These are phyloP conservation scores for Pristis pectinata DNA, from an alignment of 2,797 vertebrate genomes.

Conservation along the genomic window DNA sequence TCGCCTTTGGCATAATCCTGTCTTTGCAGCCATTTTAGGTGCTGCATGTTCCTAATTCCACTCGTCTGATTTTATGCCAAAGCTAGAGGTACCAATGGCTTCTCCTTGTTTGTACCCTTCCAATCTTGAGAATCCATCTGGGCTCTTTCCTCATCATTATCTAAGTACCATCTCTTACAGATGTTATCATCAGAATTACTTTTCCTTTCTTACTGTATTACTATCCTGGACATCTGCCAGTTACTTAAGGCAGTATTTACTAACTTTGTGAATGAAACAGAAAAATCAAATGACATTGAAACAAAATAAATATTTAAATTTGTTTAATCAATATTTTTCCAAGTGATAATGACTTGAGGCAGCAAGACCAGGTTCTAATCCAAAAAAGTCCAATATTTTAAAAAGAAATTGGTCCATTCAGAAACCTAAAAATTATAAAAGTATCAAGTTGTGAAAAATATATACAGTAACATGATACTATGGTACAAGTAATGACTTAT, in stretches of 20 bases:
- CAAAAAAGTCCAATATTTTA: conserved; percentile 20
- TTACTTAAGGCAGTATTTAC: neutral
- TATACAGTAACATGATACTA: neutral
- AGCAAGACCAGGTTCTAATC: neutral
- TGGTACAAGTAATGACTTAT: neutral
- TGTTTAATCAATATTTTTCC: conserved; percentile 19
- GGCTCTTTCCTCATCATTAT: neutral
- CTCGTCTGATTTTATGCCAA: neutral
- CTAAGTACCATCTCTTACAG: neutral
- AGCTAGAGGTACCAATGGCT: neutral
- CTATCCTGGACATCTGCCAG: neutral
- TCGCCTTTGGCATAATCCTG: neutral
- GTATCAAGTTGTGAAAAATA: neutral
- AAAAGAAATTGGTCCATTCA: neutral
- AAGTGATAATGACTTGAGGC: neutral
- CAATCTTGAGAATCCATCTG: neutral
- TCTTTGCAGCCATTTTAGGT: neutral
- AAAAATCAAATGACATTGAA: neutral
- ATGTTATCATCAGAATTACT: neutral
- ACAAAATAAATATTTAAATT: neutral
- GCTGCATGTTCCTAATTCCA: neutral
- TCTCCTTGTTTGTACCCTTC: neutral
- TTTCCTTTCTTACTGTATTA: neutral
- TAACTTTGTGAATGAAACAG: neutral
- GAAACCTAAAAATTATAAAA: neutral